Conservation (phyloP, 2,113 vertebrate genomes). For the Pluvialis apricaria region DNA sequence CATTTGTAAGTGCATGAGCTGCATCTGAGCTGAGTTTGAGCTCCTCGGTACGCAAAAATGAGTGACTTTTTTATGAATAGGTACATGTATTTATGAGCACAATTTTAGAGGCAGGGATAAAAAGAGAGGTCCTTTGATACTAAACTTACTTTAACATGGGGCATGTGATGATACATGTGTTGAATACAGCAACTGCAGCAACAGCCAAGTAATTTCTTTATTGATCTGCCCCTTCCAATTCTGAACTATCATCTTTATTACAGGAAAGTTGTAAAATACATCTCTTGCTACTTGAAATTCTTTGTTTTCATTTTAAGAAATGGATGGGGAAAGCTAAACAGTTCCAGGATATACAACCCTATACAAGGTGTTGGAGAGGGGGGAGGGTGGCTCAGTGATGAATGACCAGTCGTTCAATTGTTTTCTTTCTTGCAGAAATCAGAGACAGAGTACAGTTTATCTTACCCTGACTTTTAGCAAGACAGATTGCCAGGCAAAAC, state of each 20-base stretch:
- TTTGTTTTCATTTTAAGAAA: constrained; percentile 54
- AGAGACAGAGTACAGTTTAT: constrained; percentile 80
- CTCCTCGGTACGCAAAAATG: background rate
- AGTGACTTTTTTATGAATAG: background rate
- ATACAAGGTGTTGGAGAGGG: constrained; percentile 66
- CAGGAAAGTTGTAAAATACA: background rate
- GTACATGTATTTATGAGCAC: background rate
- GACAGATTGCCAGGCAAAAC: constrained; percentile 73
- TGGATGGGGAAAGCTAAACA: constrained; percentile 20
- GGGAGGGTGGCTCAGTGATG: constrained; percentile 65
- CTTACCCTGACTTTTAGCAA: constrained; percentile 77
- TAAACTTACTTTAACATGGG: background rate
- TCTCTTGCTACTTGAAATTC: background rate
- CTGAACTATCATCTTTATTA: background rate
- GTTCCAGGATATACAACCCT: constrained; percentile 51
- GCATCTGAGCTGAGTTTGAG: background rate
- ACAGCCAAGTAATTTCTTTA: background rate
- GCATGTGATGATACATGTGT: background rate
- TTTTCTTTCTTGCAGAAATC: constrained; percentile 81
- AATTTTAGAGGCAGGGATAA: background rate
- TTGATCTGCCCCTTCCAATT: background rate
- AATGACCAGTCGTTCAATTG: constrained; percentile 76
- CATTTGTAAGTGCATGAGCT: background rate
- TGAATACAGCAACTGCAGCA: background rate
- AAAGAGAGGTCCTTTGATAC: background rate